These are phyloP conservation scores for Eulemur macaco DNA, from an alignment of 2,113 vertebrate species.

Conservation along the genomic window DNA sequence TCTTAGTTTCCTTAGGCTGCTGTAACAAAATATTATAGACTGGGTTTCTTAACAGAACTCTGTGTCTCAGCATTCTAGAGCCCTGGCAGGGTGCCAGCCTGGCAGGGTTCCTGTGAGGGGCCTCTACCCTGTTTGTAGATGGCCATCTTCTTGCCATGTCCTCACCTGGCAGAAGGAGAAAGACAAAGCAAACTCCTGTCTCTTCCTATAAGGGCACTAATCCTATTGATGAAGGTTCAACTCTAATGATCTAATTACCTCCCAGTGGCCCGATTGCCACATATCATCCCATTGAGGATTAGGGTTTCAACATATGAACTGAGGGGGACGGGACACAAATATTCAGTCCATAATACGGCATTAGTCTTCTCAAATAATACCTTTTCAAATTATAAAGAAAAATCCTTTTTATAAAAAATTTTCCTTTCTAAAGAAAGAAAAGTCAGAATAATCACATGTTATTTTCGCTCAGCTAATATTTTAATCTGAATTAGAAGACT, in stretches of 20 bases:
- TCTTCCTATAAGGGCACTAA: neutral
- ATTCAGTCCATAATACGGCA: neutral
- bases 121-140: neutral
- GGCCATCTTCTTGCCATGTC: neutral
- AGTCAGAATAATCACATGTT: neutral
- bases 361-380: neutral
- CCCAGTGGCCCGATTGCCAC: neutral
- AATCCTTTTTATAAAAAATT: neutral
- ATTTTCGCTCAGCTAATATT: neutral
- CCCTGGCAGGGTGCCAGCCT: neutral
- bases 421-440: neutral
- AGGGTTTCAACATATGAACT: neutral
- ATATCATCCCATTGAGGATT: neutral
- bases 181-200: neutral
- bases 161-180: neutral
- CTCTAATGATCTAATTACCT: neutral
- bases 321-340: neutral
- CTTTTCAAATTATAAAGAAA: constrained; percentile 13
- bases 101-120: neutral
- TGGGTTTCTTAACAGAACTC: neutral
- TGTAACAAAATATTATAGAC: neutral
- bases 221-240: neutral
- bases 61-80: neutral
- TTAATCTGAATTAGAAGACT: constrained; percentile 1
- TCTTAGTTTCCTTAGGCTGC: neutral